Evolutionary conservation across 2,797 vertebrate species (phyloP), one percentile per base, ranked within the genome.

Genomic region (Leptoclinus maculatus): DNA sequence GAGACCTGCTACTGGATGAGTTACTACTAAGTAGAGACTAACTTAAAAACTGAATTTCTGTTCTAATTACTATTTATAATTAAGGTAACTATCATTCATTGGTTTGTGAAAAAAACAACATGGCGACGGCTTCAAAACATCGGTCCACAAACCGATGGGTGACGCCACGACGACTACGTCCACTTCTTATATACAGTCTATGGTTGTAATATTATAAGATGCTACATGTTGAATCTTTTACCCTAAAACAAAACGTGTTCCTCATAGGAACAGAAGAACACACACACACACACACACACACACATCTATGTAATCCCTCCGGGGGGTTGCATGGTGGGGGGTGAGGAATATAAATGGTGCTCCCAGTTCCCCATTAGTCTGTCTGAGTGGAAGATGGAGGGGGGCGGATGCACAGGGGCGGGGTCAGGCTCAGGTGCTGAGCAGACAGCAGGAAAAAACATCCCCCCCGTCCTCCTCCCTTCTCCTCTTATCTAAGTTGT

Each of bases 391-490:
- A 79, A 80, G 85, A 85, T 80, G 70, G 82, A 85, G 81, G 83
- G 80, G 78, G 58, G 66, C 60, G 81, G 86, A 79, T 27, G 19
- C 58, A 58, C 64, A 38, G 81, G 47, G 90, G 80, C 70, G 82
- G 87, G 85, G 89, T 90, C 83, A 78, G 69, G 67, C 79, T 91
- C 92, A 92, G 90, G 88, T 91, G 90, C 78, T 82, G 84, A 83
- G 76, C 85, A 87, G 78, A 91, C 82, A 79, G 67, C 39, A 77
- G 59, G 34, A 36, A 70, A 66, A 76, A 74, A 76, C 64, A 77
- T 51, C 17, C 43, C 74, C 74, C 69, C 59, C 0, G 56, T 63
- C 71, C 71, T 63, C 77, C 74, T 78, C 66, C 51, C 16, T 32
- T 54, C 68, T 73, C 29, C 56, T 86, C 79, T 90, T 88, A 85